These are phyloP conservation scores for Peucedramus taeniatus DNA, from an alignment of 2,113 vertebrate species.

Conservation along the genomic window DNA sequence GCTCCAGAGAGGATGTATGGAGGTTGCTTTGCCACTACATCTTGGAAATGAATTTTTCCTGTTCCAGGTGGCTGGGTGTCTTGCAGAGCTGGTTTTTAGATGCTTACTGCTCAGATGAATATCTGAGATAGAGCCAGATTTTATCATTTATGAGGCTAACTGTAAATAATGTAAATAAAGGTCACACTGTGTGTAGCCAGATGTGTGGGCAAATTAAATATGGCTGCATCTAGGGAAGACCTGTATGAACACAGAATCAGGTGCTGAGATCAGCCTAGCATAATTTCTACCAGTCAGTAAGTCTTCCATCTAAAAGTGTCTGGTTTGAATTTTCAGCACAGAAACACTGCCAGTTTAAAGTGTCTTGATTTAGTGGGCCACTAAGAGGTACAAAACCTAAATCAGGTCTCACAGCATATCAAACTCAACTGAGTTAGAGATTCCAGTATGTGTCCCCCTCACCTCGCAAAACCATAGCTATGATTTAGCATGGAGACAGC, in stretches of 20 bases:
- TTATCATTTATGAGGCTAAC: neutral
- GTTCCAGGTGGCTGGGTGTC: neutral
- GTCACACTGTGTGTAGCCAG: neutral
- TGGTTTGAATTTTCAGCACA: neutral
- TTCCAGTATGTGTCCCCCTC: neutral
- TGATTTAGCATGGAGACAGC: neutral
- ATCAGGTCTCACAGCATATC: neutral
- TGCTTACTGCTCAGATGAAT: neutral
- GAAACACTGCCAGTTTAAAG: neutral
- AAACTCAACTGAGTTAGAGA: neutral
- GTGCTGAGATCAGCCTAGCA: neutral
- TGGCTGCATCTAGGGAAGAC: neutral
- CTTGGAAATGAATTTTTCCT: neutral
- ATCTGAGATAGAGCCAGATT: neutral
- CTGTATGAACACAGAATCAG: neutral
- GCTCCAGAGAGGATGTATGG: fast-evolving
- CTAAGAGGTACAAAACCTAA: neutral
- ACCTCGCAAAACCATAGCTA: neutral
- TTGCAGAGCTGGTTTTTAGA: conserved; percentile 11
- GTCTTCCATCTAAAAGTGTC: neutral
- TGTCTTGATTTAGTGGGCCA: neutral
- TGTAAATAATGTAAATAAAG: neutral
- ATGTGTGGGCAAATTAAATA: neutral
- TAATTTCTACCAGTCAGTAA: neutral
- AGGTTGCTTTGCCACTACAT: neutral